Percentiles rank a stretch among this genome's conserved stretches.
Evolutionary conservation across 1,140 invertebrate genomes (phyloP).

Genomic region (Dufourea novaeangliae): DNA sequence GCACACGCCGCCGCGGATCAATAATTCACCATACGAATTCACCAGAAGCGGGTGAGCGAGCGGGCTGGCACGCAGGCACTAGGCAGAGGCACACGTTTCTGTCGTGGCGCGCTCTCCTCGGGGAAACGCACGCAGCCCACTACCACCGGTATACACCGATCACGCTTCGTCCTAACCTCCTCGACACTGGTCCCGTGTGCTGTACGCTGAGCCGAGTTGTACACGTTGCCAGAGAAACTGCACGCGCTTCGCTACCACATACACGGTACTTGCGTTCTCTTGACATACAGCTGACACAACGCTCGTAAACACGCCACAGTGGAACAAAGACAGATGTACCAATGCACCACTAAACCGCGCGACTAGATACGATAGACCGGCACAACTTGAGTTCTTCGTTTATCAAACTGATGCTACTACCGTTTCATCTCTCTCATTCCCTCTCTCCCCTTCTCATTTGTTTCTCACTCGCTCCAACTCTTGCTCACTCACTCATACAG

Average conservation of each 20-base stretch:
- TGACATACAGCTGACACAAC: constrained; percentile 61
- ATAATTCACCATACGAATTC: constrained; percentile 74
- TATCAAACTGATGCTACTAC: constrained; percentile 49
- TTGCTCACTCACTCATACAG: constrained; percentile 6
- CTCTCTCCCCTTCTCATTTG: neutral
- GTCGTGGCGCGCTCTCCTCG: constrained; percentile 58
- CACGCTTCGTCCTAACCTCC: constrained; percentile 60
- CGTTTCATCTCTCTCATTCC: constrained; percentile 9
- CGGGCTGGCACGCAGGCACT: constrained; percentile 57
- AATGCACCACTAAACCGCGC: constrained; percentile 18
- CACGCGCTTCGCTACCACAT: constrained; percentile 24
- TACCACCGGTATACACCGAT: constrained; percentile 51
- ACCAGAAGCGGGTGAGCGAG: constrained; percentile 55
- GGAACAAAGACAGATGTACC: constrained; percentile 37
- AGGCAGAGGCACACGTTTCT: constrained; percentile 62
- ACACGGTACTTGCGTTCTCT: constrained; percentile 30
- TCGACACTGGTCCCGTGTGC: constrained; percentile 25
- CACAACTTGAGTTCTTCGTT: constrained; percentile 38
- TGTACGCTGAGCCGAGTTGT: constrained; percentile 14
- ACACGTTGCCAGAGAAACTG: constrained; percentile 38
- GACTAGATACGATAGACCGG: constrained; percentile 36
- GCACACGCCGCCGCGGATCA: constrained; percentile 73
- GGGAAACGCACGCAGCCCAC: constrained; percentile 64
- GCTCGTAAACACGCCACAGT: constrained; percentile 55
- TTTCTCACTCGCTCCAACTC: constrained; percentile 7